Conservation (phyloP, 2,888 invertebrate genomes). For the Scaptomyza polygonia region DNA sequence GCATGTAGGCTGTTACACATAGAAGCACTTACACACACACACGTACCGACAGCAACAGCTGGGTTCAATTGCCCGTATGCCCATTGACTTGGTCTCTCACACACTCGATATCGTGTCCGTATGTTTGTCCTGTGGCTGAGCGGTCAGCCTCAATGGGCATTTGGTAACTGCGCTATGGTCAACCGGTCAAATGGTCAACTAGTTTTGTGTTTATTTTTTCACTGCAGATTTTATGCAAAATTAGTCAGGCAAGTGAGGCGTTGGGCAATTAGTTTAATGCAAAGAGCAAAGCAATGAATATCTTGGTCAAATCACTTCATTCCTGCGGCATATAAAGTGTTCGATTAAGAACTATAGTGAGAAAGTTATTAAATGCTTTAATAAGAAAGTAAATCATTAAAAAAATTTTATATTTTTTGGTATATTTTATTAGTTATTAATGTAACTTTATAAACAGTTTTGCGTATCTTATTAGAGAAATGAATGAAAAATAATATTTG, state of each 20-base stretch:
- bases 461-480: too few relatives aligned
- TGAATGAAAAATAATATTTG: too few relatives aligned
- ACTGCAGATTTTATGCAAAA: constrained; percentile 71
- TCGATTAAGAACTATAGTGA: background rate
- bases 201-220: constrained; percentile 30
- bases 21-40: constrained; percentile 21
- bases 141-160: constrained; percentile 52
- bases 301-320: constrained; percentile 43
- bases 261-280: constrained; percentile 57
- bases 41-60: constrained; percentile 56
- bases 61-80: constrained; percentile 70
- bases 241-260: constrained; percentile 62
- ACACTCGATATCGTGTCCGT: constrained; percentile 38
- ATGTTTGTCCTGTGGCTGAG: constrained; percentile 37
- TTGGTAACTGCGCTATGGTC: constrained; percentile 28
- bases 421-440: too few relatives aligned
- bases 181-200: constrained; percentile 38
- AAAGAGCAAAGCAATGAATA: constrained; percentile 35
- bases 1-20: constrained; percentile 22
- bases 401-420: background rate
- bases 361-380: background rate
- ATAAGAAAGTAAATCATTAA: background rate
- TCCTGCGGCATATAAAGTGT: constrained; percentile 6
- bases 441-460: too few relatives aligned
- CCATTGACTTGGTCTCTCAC: constrained; percentile 63